Base-by-base conservation (phyloP, 2,113 vertebrate species). In the Muntiacus muntjak region DNA sequence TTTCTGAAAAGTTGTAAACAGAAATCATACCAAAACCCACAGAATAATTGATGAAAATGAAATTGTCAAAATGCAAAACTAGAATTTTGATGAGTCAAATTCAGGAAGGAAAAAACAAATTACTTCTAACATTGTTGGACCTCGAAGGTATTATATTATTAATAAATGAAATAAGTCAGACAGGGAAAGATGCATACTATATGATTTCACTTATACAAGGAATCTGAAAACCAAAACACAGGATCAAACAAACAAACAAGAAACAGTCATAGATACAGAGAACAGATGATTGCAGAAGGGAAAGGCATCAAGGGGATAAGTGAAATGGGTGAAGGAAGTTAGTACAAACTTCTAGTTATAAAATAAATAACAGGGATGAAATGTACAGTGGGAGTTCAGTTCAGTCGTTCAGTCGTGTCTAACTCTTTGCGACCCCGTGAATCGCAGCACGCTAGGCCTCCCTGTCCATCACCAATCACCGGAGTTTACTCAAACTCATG, bases 1-100 rank as follows among this genome's bases (percentile, higher is more conserved):
- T 47, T 97, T 79, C 50, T 94, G 60, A 91, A 92, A 90, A 86
- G 25, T 11, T 83, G n/a, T 62, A 71, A 64, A 92, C 25, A 90
- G 47, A 89, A 93, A 71, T 88, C n/a, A 92, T 26, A 82, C 47
- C 19, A 36, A 89, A 88, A 55, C 76, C 0, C 2, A 90, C 13
- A 89, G 36, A 67, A 95, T 60, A 76, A 30, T 40, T 93, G n/a
- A 15, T 47, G 19, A 64, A 95, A 89, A 88, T 82, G 17, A 87
- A 71, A 58, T 28, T 71, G 9, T 96, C 28, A 64, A 81, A 94
- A 58, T 94, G 1, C 12, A 50, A 88, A 83, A 25, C 81, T 82
- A 88, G 36, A 58, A 85, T 64, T 64, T 21, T 91, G 28, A 47
- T 58, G 78, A 89, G 19, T 82, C 54, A 76, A 81, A 89, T 89